Evolutionary conservation across 2,113 vertebrate species (phyloP), one percentile per base, ranked within the genome.

Genomic region (Vidua chalybeata): DNA sequence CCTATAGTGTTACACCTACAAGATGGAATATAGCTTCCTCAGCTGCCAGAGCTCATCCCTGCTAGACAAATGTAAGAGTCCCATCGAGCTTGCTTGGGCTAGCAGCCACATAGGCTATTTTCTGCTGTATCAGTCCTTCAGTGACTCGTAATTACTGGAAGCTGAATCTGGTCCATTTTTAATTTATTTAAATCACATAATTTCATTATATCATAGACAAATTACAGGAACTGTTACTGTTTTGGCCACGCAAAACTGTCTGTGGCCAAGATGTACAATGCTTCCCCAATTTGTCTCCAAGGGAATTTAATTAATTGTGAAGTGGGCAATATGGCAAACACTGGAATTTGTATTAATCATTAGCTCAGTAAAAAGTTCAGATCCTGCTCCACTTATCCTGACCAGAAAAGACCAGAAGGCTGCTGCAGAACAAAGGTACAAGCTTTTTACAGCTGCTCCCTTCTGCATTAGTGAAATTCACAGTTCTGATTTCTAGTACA

Each of bases 161-260:
- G 49, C 89, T 95, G 88, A 96, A 94, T 69, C 74, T 4, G 1
- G 41, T 89, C 69, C 77, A 93, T 72, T 92, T 79, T 93, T 87
- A 93, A 96, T 93, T 88, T 95, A 95, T 92, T 96, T 95, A 94
- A 96, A 97, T 96, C 68, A 76, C 92, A 95, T 96, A 82, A 95
- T 96, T 96, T 96, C 82, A 96, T 93, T 91, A 92, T 91, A 95
- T 92, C 90, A 92, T 64, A 93, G 79, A 46, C 8, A 1, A 97
- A 93, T 94, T 95, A 96, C 75, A 84, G 79, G 51, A 64, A 78
- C 55, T 81, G 82, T 67, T 88, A 81, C 63, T 86, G 82, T 71
- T 94, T 94, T 93, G 94, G 91, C 82, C 87, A 89, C 1, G 0
- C 63, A 88, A 85, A 94, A 74, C 26, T 3, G 2, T 86, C 61